Evolutionary conservation across 2,888 invertebrate genomes (phyloP).

Genomic region (Oeneis ivallda): DNA sequence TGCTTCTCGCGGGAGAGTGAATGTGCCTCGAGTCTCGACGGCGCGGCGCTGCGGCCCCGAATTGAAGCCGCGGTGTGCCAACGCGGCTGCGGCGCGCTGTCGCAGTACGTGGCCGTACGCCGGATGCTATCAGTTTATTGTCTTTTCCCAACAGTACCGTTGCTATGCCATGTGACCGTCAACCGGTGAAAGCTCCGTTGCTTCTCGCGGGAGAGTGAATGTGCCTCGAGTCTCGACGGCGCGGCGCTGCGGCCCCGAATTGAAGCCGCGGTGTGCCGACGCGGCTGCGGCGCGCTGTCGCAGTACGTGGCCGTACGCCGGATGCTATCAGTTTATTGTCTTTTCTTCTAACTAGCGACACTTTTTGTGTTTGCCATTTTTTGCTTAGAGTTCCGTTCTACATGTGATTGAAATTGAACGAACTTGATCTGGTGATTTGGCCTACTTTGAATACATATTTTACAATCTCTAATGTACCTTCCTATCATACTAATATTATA

Average conservation of each 20-base stretch:
- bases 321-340: not conserved
- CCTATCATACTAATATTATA: too few relatives aligned
- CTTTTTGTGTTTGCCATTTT: conserved; percentile 1
- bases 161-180: not conserved
- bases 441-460: not conserved
- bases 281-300: too few relatives aligned
- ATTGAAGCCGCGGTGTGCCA: not conserved
- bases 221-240: not conserved
- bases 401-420: not conserved
- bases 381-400: conserved; percentile 8
- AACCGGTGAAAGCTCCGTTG: conserved; percentile 32
- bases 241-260: not conserved
- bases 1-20: conserved; percentile 13
- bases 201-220: conserved; percentile 13
- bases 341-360: conserved; percentile 11
- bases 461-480: not conserved
- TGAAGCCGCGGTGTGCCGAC: not conserved
- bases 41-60: not conserved
- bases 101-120: not conserved
- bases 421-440: not conserved
- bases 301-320: not conserved
- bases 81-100: too few relatives aligned
- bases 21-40: not conserved
- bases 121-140: not conserved
- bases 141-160: conserved; percentile 4